Percentiles rank a stretch among this genome's conserved stretches.
Evolutionary conservation across 1,140 invertebrate species (phyloP).

Genomic region (Papilio dardanus): DNA sequence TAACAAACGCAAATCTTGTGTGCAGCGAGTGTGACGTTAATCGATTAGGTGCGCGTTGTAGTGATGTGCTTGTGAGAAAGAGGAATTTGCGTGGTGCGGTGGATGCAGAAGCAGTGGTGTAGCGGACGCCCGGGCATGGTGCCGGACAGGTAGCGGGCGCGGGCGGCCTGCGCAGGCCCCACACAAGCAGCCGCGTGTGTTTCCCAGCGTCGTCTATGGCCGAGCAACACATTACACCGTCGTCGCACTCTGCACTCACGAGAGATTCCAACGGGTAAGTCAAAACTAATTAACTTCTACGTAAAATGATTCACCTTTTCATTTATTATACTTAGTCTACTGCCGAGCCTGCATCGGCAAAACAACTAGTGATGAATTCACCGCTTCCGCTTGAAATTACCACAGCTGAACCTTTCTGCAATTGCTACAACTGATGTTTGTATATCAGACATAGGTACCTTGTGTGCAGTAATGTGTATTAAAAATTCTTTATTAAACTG

Average conservation of each 20-base stretch:
- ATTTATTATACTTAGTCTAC: background rate
- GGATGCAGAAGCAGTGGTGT: slow-evolving; percentile 69
- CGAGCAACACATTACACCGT: slow-evolving; percentile 82
- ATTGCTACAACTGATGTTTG: background rate
- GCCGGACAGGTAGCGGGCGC: slow-evolving; percentile 81
- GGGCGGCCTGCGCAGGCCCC: slow-evolving; percentile 80
- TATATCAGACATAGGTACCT: background rate
- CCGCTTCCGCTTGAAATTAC: background rate
- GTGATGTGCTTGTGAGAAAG: slow-evolving; percentile 65
- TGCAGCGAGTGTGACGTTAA: slow-evolving; percentile 51
- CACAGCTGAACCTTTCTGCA: background rate
- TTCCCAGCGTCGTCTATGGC: slow-evolving; percentile 81
- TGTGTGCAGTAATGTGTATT: background rate
- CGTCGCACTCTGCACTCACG: slow-evolving; percentile 81
- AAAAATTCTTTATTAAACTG: background rate
- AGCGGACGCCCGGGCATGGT: slow-evolving; percentile 81
- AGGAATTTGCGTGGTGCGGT: slow-evolving; percentile 49
- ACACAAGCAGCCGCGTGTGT: slow-evolving; percentile 79
- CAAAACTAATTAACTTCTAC: background rate
- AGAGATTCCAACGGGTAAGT: slow-evolving; percentile 81
- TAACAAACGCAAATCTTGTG: slow-evolving; percentile 35
- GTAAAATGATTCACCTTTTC: too few relatives aligned
- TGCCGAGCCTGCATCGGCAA: background rate
- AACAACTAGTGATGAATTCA: background rate
- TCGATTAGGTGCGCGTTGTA: slow-evolving; percentile 45